Conservation (phyloP, 2,797 vertebrate genomes). For the Arnoldichthys spilopterus region DNA sequence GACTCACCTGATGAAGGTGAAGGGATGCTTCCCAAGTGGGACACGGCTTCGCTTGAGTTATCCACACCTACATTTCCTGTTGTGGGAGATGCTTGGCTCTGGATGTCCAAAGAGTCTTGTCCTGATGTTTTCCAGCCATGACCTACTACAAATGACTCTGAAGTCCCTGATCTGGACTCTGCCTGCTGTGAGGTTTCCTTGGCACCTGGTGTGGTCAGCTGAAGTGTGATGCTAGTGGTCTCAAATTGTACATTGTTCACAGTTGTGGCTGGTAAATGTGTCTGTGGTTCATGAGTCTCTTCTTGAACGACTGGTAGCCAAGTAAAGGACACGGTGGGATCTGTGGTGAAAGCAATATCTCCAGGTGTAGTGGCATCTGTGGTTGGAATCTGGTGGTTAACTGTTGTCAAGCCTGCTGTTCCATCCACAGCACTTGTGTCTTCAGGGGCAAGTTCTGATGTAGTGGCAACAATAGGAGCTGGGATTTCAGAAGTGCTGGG, state of each 20-base stretch:
- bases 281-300: slow-evolving; percentile 36
- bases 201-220: slow-evolving; percentile 54
- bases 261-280: slow-evolving; percentile 37
- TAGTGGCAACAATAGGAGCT: slow-evolving; percentile 36
- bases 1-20: slow-evolving; percentile 72
- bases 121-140: slow-evolving; percentile 63
- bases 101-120: slow-evolving; percentile 55
- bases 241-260: slow-evolving; percentile 39
- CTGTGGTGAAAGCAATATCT: slow-evolving; percentile 50
- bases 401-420: slow-evolving; percentile 33
- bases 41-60: slow-evolving; percentile 60
- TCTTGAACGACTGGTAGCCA: slow-evolving; percentile 65
- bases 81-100: slow-evolving; percentile 49
- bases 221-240: slow-evolving; percentile 38
- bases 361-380: slow-evolving; percentile 34
- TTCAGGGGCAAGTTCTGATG: slow-evolving; percentile 54
- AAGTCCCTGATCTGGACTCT: slow-evolving; percentile 72
- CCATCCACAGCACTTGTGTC: slow-evolving; percentile 43
- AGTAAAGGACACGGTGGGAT: slow-evolving; percentile 66
- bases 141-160: slow-evolving; percentile 71
- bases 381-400: slow-evolving; percentile 22
- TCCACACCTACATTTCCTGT: slow-evolving; percentile 60
- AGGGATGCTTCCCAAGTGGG: slow-evolving; percentile 66
- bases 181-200: slow-evolving; percentile 57
- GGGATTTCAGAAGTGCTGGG: slow-evolving; percentile 32